These are phyloP conservation scores for Hirundichthys speculiger DNA, from an alignment of 2,113 vertebrate genomes.

Conservation along the genomic window DNA sequence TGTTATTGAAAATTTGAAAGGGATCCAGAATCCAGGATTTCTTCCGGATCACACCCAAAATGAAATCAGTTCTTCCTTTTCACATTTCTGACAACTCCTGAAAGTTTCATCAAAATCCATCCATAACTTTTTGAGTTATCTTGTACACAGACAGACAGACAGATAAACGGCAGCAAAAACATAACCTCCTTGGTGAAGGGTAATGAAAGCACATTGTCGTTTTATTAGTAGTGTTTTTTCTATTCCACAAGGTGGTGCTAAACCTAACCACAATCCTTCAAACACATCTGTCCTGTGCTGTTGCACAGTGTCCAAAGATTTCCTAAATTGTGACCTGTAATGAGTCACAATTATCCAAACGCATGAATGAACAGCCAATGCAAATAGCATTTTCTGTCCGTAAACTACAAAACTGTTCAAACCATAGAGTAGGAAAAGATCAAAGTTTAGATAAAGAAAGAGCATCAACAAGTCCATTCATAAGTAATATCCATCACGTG, in stretches of 20 bases:
- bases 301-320: background rate
- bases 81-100: too few species aligned
- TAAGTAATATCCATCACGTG: too few species aligned
- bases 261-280: slow-evolving; percentile 1
- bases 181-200: too few species aligned
- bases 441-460: background rate
- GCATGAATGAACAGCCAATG: background rate
- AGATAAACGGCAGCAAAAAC: too few species aligned
- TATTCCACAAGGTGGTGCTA: slow-evolving; percentile 65
- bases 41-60: too few species aligned
- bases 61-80: too few species aligned
- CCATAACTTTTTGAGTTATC: too few species aligned
- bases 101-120: too few species aligned
- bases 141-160: too few species aligned
- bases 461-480: too few species aligned
- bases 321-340: background rate
- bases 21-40: too few species aligned
- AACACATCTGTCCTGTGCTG: background rate
- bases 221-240: background rate
- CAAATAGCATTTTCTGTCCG: background rate
- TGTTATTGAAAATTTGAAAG: too few species aligned
- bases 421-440: background rate
- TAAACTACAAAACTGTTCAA: background rate
- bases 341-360: slow-evolving; percentile 4
- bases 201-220: background rate